Evolutionary conservation across 2,113 vertebrate genomes (phyloP), one percentile per base, ranked within the genome.

Genomic region (Phoenicopterus ruber): DNA sequence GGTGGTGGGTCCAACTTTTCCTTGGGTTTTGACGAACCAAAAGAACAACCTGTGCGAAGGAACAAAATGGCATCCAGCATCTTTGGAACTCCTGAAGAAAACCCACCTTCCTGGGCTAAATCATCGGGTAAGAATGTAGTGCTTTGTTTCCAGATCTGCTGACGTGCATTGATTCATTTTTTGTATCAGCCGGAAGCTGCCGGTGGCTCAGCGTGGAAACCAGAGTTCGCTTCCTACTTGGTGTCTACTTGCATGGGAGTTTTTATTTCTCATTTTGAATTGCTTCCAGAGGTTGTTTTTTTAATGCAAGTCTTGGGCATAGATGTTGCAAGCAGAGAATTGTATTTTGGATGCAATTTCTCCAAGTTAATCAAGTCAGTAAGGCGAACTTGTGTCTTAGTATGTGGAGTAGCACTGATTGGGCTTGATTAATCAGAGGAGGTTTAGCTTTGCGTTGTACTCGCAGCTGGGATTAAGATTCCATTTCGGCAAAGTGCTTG

Each of bases 51-150:
- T 0, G 91, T 96, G 80, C 98, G 99, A 93, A 99, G 98, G 98
- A 98, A 99, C 97, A 99, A 99, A 95, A 99, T 99, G 98, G 99
- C 99, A 87, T 99, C 99, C 86, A 99, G 97, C 94, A 99, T 99
- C 97, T 99, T 99, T 73, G 99, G 99, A 58, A 99, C 99, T 92
- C 98, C 99, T 25, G 99, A 99, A 91, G 99, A 99, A 89, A 98
- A 98, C 46, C 98, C 98, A 29, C 98, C 97, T 36, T 97, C 98
- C 34, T 98, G 97, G 97, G 97, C 98, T 92, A 98, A 97, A 66
- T 86, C 98, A 3, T 93, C 98, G n/a, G 98, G 98, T 98, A 59
- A 59, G 69, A 19, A 21, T 1, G 0, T 11, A 5, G 32, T 21
- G 21, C 36, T 52, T 79, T 61, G 47, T 59, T 78, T 86, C 55